These are phyloP conservation scores for Amblyopsis rosae DNA, from an alignment of 2,113 vertebrate species.

Conservation along the genomic window DNA sequence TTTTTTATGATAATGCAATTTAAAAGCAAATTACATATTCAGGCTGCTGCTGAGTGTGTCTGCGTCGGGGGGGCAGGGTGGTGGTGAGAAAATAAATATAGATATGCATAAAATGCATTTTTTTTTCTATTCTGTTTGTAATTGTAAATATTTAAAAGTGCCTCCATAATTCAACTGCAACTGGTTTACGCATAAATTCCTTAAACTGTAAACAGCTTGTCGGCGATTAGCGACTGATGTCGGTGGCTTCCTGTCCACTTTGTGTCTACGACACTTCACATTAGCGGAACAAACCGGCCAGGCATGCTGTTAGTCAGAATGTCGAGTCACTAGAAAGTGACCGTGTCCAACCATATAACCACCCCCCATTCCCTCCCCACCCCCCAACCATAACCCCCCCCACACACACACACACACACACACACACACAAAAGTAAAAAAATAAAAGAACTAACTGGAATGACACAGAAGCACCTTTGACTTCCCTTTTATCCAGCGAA, in stretches of 20 bases:
- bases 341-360: background rate
- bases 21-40: constrained; percentile 78
- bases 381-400: constrained; percentile 5
- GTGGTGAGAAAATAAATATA: constrained; percentile 55
- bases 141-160: constrained; percentile 63
- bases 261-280: constrained; percentile 43
- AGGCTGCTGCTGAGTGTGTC: constrained; percentile 46
- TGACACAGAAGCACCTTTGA: constrained; percentile 22
- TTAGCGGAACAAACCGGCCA: constrained; percentile 8
- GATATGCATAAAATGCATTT: constrained; percentile 42
- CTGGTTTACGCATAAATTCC: constrained; percentile 61
- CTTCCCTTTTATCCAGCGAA: background rate
- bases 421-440: background rate
- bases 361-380: background rate
- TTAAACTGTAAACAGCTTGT: constrained; percentile 62
- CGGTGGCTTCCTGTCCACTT: constrained; percentile 37
- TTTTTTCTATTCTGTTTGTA: constrained; percentile 49
- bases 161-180: constrained; percentile 48
- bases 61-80: constrained; percentile 37
- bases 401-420: too few species aligned
- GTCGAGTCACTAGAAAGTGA: constrained; percentile 1
- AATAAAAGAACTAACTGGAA: constrained; percentile 15
- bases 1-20: constrained; percentile 79
- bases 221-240: constrained; percentile 60
- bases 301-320: background rate